A percentile compares a stretch with the other conserved stretches of the same genome.
phyloP scores from a whole-genome alignment of 2,113 vertebrate genomes.

The Malurus cyaneus region DNA sequence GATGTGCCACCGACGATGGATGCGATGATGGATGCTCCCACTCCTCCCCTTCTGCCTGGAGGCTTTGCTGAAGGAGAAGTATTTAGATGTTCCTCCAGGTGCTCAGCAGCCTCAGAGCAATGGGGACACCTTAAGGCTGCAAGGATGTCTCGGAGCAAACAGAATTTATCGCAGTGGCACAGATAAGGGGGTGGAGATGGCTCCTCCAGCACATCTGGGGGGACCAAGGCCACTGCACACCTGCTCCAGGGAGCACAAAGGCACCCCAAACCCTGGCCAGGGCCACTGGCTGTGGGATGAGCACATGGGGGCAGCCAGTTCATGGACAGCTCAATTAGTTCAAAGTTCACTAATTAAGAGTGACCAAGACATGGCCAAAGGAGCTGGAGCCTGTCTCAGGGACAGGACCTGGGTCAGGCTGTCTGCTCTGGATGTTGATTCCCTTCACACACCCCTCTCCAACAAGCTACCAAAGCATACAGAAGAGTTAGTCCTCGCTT shows the following conservation, averaged over 20 bases:
- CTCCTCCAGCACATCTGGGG: not conserved
- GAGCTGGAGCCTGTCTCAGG: not conserved
- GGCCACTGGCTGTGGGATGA: not conserved
- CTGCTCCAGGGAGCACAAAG: not conserved
- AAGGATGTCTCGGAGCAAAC: not conserved
- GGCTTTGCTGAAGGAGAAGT: slow-evolving; percentile 8
- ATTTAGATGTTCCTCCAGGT: not conserved
- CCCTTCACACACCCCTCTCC: not conserved
- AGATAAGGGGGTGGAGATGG: not conserved
- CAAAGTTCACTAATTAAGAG: not conserved
- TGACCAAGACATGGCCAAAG: not conserved
- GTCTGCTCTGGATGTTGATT: not conserved
- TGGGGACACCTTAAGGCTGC: slow-evolving; percentile 29
- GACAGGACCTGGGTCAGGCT: not conserved
- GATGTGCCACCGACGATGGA: not conserved
- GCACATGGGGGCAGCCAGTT: not conserved
- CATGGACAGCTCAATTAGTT: not conserved
- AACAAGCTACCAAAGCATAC: not conserved
- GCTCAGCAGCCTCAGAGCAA: slow-evolving; percentile 7
- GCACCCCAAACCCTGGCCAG: not conserved
- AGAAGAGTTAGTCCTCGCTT: not conserved
- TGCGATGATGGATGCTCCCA: not conserved
- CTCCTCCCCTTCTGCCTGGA: not conserved
- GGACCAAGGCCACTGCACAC: not conserved
- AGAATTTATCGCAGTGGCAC: not conserved